A percentile compares a stretch with the other conserved stretches of the same genome.
phyloP scores from a whole-genome alignment of 2,113 vertebrate genomes.

The Camelus bactrianus region DNA sequence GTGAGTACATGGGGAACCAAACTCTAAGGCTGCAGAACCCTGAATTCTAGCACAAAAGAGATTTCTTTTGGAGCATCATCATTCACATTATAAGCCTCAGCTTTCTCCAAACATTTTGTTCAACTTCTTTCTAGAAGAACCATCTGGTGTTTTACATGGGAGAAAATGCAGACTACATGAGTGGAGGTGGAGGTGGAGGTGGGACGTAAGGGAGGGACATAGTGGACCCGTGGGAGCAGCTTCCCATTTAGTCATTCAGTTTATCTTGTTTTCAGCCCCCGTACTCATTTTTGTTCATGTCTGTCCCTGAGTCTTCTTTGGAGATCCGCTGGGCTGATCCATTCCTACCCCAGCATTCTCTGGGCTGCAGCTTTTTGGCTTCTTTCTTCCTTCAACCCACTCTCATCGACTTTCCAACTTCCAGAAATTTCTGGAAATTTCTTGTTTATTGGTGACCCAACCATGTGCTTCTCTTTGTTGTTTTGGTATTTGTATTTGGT shows the following conservation, averaged over 20 bases:
- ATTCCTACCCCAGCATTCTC: not conserved
- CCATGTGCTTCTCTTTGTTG: constrained; percentile 13
- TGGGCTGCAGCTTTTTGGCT: not conserved
- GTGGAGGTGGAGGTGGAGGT: not conserved
- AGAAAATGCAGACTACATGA: not conserved
- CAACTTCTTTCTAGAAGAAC: constrained; percentile 1
- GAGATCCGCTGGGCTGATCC: not conserved
- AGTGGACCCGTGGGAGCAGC: not conserved
- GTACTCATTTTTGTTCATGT: not conserved
- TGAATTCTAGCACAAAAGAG: not conserved
- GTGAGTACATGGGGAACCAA: not conserved
- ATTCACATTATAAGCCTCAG: not conserved
- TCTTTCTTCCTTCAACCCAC: not conserved
- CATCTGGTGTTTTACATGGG: not conserved
- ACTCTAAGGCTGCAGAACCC: not conserved
- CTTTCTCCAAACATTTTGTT: not conserved
- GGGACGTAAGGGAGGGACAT: not conserved
- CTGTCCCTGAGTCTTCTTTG: not conserved
- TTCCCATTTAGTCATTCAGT: not conserved
- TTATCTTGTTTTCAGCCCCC: not conserved
- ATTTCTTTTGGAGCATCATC: not conserved
- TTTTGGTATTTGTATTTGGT: not conserved
- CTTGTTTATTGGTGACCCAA: not conserved
- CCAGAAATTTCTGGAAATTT: not conserved
- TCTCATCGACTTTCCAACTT: constrained; percentile 4